phyloP scores from a whole-genome alignment of 2,888 invertebrate species.

The Marronus borbonicus region DNA sequence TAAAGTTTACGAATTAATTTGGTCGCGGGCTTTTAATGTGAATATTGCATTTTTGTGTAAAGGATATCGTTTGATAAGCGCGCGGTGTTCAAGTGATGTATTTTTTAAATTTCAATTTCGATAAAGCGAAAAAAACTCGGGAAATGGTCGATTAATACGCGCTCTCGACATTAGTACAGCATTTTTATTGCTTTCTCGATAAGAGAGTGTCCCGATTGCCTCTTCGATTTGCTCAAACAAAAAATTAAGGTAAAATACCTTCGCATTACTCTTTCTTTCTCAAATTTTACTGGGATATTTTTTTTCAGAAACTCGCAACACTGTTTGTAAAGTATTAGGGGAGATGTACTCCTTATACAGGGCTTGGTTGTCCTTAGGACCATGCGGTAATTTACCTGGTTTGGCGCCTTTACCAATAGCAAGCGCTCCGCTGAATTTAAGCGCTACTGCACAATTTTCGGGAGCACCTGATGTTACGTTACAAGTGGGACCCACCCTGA shows the following conservation, averaged over 20 bases:
- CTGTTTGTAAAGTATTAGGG: neutral
- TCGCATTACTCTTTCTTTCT: neutral
- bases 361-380: constrained; percentile 69
- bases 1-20: constrained; percentile 17
- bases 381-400: constrained; percentile 58
- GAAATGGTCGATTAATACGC: neutral
- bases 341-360: constrained; percentile 70
- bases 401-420: constrained; percentile 53
- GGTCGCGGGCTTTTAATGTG: constrained; percentile 8
- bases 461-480: constrained; percentile 75
- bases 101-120: constrained; percentile 20
- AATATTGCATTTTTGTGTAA: constrained; percentile 33
- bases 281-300: neutral
- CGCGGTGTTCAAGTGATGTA: constrained; percentile 5
- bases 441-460: constrained; percentile 50
- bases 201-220: neutral
- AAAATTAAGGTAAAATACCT: neutral
- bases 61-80: constrained; percentile 17
- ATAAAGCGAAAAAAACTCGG: constrained; percentile 13
- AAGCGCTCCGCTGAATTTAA: constrained; percentile 49
- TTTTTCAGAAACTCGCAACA: constrained; percentile 2
- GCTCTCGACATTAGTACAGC: neutral
- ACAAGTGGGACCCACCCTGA: constrained; percentile 76
- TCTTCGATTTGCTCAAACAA: neutral
- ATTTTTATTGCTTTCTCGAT: constrained; percentile 10